phyloP scores from a whole-genome alignment of 2,113 vertebrate species.

The Salminus brasiliensis region DNA sequence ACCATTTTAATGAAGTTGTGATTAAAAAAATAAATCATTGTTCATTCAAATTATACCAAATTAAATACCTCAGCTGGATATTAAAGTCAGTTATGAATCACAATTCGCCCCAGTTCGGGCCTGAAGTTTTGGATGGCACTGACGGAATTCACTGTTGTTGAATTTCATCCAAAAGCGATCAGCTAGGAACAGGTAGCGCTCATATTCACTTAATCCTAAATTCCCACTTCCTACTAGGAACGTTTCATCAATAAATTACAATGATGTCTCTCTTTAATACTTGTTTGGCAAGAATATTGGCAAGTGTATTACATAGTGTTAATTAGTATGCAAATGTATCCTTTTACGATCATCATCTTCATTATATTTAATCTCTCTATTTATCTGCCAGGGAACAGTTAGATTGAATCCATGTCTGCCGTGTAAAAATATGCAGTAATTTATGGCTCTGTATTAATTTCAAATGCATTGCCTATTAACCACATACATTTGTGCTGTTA shows the following conservation, averaged over 20 bases:
- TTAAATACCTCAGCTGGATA: conserved; percentile 23
- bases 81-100: conserved; percentile 33
- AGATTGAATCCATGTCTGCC: conserved; percentile 66
- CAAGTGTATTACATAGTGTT: conserved; percentile 56
- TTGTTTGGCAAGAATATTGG: conserved; percentile 50
- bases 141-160: conserved; percentile 18
- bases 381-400: conserved; percentile 69
- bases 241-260: conserved; percentile 49
- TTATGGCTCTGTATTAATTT: conserved; percentile 73
- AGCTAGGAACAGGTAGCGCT: conserved; percentile 18
- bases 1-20: conserved; percentile 1
- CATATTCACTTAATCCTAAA: conserved; percentile 30
- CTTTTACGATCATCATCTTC: conserved; percentile 76
- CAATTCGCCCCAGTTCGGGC: conserved; percentile 5
- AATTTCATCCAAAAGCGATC: conserved; percentile 40
- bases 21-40: conserved; percentile 47
- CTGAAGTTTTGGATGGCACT: conserved; percentile 24
- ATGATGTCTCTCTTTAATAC: conserved; percentile 36
- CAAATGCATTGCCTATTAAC: conserved; percentile 65
- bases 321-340: conserved; percentile 81
- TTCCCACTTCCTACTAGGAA: conserved; percentile 23
- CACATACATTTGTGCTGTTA: conserved; percentile 60
- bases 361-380: conserved; percentile 76
- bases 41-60: conserved; percentile 25
- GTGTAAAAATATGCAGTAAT: conserved; percentile 59